Conservation (phyloP, 2,888 invertebrate species). For the Biston betularia region DNA sequence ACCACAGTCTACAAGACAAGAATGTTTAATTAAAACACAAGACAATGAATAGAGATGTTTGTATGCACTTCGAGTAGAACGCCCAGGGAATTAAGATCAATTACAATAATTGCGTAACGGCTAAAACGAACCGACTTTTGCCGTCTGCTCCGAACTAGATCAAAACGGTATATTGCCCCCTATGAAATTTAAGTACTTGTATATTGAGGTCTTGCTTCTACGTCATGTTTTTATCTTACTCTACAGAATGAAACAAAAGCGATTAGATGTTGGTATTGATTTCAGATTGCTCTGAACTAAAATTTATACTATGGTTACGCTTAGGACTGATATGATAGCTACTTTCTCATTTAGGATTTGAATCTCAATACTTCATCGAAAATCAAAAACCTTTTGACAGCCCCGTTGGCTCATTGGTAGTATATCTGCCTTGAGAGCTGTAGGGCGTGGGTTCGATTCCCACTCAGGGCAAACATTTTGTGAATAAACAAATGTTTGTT, state of each 20-base stretch:
- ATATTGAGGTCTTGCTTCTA: conserved; percentile 10
- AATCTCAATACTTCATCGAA: no score
- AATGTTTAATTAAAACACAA: conserved; percentile 43
- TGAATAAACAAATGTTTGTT: no score
- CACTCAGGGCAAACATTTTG: no score
- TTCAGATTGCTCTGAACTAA: no score
- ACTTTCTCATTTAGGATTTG: no score
- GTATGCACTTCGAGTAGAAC: conserved; percentile 37
- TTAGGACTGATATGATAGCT: no score
- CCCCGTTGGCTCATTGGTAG: no score
- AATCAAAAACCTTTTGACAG: neutral
- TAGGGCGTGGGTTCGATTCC: no score
- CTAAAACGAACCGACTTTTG: conserved; percentile 49
- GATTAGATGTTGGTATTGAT: neutral
- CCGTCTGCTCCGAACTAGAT: conserved; percentile 47
- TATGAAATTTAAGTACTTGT: conserved; percentile 29
- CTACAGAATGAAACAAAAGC: neutral
- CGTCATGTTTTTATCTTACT: conserved; percentile 1
- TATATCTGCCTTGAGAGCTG: no score
- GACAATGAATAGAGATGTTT: conserved; percentile 33
- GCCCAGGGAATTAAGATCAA: conserved; percentile 55
- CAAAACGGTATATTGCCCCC: conserved; percentile 37
- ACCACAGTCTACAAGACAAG: conserved; percentile 38
- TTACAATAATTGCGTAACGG: conserved; percentile 62
- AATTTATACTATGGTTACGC: no score